These are phyloP conservation scores for Aphaenogaster rudis DNA, from an alignment of 1,140 invertebrate species.

Conservation along the genomic window DNA sequence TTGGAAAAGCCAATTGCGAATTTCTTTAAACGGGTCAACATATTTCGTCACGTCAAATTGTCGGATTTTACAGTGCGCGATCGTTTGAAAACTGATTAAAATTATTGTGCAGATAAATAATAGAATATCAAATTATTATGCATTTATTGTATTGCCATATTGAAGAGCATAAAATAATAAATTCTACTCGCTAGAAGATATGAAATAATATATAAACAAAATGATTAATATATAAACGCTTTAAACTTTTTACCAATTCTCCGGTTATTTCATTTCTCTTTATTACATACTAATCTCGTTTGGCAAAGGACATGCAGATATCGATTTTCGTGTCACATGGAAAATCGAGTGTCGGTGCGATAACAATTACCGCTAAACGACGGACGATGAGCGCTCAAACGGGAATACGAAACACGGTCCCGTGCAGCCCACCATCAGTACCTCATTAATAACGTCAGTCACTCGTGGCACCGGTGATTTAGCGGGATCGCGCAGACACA, in stretches of 20 bases:
- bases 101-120: no score
- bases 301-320: background rate
- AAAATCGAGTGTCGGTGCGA: conserved; percentile 59
- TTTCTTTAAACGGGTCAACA: background rate
- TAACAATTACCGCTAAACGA: conserved; percentile 77
- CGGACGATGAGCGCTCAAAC: conserved; percentile 71
- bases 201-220: background rate
- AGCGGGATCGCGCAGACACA: conserved; percentile 54
- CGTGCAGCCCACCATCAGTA: conserved; percentile 72
- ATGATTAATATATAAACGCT: background rate
- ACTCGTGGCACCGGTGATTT: conserved; percentile 71
- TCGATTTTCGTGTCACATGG: conserved; percentile 67
- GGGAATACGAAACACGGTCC: conserved; percentile 73
- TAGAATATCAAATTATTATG: background rate
- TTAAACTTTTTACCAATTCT: background rate
- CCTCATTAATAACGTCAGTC: conserved; percentile 79
- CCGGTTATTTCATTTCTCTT: background rate
- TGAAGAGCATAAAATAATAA: background rate
- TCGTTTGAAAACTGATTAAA: background rate
- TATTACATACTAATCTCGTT: background rate
- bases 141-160: background rate
- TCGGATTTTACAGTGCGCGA: background rate
- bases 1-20: background rate
- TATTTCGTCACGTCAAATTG: background rate
- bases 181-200: background rate